Percentiles rank a stretch among this genome's conserved stretches.
Conservation (phyloP, 2,113 vertebrate species). For the Morone saxatilis region DNA sequence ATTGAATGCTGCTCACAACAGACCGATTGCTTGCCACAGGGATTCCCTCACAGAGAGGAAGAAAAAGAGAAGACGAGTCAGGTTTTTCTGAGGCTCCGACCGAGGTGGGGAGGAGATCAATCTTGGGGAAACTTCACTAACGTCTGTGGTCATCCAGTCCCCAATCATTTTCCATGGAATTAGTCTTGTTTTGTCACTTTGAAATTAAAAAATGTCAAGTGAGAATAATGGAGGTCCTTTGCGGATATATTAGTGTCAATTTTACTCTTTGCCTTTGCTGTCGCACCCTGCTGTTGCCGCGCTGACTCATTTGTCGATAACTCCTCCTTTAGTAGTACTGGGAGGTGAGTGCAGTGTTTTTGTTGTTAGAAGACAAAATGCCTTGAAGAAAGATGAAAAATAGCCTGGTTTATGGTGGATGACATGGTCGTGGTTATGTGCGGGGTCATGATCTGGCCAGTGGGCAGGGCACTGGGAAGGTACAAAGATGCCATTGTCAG, state of each 20-base stretch:
- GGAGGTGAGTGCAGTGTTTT: background rate
- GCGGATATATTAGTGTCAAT: slow-evolving; percentile 68
- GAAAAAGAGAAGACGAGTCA: slow-evolving; percentile 63
- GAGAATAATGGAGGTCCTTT: slow-evolving; percentile 72
- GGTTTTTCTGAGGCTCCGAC: slow-evolving; percentile 50
- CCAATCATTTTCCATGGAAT: slow-evolving; percentile 72
- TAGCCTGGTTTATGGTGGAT: slow-evolving; percentile 8
- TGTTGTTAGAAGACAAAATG: slow-evolving; percentile 17
- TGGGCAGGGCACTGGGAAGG: slow-evolving; percentile 21
- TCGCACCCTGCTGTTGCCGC: slow-evolving; percentile 15
- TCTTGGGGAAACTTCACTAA: slow-evolving; percentile 64
- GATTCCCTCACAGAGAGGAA: slow-evolving; percentile 75
- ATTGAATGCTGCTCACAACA: slow-evolving; percentile 74
- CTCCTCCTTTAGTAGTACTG: slow-evolving; percentile 13
- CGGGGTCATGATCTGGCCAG: slow-evolving; percentile 50
- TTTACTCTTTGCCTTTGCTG: slow-evolving; percentile 49
- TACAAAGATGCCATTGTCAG: slow-evolving; percentile 66
- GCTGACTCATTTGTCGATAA: slow-evolving; percentile 57
- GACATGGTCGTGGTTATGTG: slow-evolving; percentile 22
- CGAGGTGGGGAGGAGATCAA: slow-evolving; percentile 69
- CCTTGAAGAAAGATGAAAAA: slow-evolving; percentile 22
- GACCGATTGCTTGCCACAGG: slow-evolving; percentile 78
- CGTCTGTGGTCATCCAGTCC: slow-evolving; percentile 63
- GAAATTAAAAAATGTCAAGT: slow-evolving; percentile 78
- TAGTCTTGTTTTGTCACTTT: slow-evolving; percentile 82